Evolutionary conservation across 2,113 vertebrate genomes (phyloP).

Genomic region (Cnemophilus loriae): DNA sequence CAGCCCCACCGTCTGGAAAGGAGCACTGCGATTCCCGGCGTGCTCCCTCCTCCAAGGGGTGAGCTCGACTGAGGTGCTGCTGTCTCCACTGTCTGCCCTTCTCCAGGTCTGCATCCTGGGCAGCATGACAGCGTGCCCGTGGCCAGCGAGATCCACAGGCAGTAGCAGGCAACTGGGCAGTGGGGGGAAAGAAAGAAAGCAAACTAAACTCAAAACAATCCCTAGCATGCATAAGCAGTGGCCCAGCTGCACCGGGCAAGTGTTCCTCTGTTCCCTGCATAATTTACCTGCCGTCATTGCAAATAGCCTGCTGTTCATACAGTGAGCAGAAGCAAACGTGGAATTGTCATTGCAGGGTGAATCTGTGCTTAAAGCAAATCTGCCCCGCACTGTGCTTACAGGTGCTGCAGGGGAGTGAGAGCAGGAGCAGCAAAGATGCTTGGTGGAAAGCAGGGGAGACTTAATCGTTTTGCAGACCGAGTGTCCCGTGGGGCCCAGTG

Average conservation of each 20-base stretch:
- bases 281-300: neutral
- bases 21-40: accelerated
- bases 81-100: neutral
- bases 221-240: neutral
- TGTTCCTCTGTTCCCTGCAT: neutral
- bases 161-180: neutral
- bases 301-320: neutral
- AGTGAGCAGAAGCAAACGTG: neutral
- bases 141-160: neutral
- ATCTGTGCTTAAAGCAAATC: neutral
- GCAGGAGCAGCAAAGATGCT: neutral
- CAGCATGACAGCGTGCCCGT: neutral
- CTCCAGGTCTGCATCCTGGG: neutral
- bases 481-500: neutral
- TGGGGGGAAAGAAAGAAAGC: neutral
- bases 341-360: neutral
- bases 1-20: neutral
- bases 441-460: neutral
- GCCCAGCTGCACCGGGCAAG: slow-evolving; percentile 4
- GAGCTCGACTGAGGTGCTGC: neutral
- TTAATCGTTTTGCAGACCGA: neutral
- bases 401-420: neutral
- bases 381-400: neutral
- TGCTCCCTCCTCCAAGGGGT: neutral
- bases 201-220: neutral